Conservation (phyloP, 1,140 invertebrate genomes). For the Atta texana region DNA sequence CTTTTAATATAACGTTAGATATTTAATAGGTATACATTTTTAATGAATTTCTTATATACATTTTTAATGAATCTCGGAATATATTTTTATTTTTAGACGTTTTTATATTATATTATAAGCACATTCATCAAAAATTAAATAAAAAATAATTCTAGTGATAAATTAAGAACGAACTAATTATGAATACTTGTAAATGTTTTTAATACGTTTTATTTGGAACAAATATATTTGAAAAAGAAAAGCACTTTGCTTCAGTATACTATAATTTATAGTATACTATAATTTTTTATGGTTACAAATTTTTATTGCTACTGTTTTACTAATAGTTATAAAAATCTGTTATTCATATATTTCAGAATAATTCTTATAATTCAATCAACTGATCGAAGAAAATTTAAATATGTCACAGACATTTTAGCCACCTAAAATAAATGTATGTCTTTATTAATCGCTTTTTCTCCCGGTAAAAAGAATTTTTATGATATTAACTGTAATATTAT, state of each 20-base stretch:
- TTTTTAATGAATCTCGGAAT: no score
- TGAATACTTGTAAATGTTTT: neutral
- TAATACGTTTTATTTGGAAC: neutral
- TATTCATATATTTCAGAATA: neutral
- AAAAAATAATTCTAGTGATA: neutral
- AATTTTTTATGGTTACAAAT: neutral
- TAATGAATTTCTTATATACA: no score
- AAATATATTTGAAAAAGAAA: neutral
- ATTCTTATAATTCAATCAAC: neutral
- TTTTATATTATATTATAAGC: neutral
- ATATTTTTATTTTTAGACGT: neutral
- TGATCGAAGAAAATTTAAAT: constrained; percentile 42
- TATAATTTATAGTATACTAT: neutral
- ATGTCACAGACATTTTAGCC: constrained; percentile 13
- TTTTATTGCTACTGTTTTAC: neutral
- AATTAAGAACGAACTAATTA: no score
- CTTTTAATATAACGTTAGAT: no score
- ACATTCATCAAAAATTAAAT: neutral
- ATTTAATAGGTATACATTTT: no score
- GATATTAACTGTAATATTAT: neutral
- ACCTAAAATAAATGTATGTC: constrained; percentile 30
- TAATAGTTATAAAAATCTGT: no score
- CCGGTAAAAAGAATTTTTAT: neutral
- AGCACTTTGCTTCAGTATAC: neutral
- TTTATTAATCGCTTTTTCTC: neutral